These are phyloP conservation scores for Muscicapa adusta DNA, from an alignment of 2,113 vertebrate species.

Conservation along the genomic window DNA sequence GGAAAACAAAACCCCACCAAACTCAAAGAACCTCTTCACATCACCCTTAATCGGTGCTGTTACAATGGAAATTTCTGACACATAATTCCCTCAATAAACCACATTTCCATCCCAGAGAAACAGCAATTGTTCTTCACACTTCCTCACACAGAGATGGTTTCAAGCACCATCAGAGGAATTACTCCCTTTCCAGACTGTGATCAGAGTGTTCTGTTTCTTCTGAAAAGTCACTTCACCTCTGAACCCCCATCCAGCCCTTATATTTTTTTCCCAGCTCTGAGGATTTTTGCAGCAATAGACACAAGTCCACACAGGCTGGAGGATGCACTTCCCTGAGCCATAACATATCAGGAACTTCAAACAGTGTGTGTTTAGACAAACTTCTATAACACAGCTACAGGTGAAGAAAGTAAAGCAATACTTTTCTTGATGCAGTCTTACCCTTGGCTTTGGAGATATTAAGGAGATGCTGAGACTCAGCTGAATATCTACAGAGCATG, in stretches of 20 bases:
- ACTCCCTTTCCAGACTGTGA: rapidly evolving
- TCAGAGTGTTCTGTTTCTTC: background rate
- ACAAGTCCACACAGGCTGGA: rapidly evolving
- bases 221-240: background rate
- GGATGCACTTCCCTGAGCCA: background rate
- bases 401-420: background rate
- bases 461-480: background rate
- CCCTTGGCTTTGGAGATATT: background rate
- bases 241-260: background rate
- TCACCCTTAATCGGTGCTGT: background rate
- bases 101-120: background rate
- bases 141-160: background rate
- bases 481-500: background rate
- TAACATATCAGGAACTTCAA: background rate
- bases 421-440: background rate
- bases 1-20: background rate
- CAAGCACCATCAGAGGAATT: background rate
- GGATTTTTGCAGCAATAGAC: background rate
- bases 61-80: background rate
- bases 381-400: background rate
- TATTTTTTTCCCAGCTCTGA: background rate
- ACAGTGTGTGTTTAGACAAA: background rate
- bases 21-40: background rate
- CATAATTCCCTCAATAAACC: background rate
- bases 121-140: background rate